phyloP scores from a whole-genome alignment of 2,113 vertebrate species.

The Baryphthengus martii region DNA sequence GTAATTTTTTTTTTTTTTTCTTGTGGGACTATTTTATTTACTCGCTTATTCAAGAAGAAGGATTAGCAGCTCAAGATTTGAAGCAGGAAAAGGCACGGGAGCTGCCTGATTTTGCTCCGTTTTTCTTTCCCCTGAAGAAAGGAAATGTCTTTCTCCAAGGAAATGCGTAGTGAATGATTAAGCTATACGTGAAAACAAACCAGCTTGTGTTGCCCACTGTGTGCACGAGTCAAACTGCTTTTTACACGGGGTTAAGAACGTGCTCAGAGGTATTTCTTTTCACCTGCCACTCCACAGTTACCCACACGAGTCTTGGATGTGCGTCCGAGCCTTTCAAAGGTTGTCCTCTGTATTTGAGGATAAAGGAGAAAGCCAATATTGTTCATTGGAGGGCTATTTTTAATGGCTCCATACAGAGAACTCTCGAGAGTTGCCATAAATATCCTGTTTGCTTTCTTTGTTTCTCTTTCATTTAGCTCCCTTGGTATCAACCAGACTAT shows the following conservation, averaged over 20 bases:
- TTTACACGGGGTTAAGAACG: neutral
- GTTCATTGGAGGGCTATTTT: conserved; percentile 41
- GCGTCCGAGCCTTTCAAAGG: neutral
- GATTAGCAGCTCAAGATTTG: neutral
- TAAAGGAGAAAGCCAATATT: conserved; percentile 37
- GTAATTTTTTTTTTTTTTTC: neutral
- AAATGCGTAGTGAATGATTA: neutral
- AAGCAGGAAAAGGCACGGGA: neutral
- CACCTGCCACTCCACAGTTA: conserved; percentile 17
- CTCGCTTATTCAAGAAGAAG: neutral
- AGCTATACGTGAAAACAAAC: neutral
- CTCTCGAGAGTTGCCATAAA: conserved; percentile 43
- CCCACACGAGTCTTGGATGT: neutral
- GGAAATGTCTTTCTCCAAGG: neutral
- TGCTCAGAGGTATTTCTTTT: conserved; percentile 1
- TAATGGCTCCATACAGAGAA: neutral
- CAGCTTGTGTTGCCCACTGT: neutral
- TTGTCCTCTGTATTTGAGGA: neutral
- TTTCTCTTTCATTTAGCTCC: conserved; percentile 46
- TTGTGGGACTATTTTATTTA: neutral
- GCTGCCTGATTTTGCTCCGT: neutral
- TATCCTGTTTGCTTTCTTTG: conserved; percentile 56
- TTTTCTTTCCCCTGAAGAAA: neutral
- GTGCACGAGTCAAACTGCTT: neutral
- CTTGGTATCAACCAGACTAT: conserved; percentile 24